These are phyloP conservation scores for Patiria miniata DNA, from an alignment of 35 echinoderm and acorn worm genomes.

Conservation along the genomic window DNA sequence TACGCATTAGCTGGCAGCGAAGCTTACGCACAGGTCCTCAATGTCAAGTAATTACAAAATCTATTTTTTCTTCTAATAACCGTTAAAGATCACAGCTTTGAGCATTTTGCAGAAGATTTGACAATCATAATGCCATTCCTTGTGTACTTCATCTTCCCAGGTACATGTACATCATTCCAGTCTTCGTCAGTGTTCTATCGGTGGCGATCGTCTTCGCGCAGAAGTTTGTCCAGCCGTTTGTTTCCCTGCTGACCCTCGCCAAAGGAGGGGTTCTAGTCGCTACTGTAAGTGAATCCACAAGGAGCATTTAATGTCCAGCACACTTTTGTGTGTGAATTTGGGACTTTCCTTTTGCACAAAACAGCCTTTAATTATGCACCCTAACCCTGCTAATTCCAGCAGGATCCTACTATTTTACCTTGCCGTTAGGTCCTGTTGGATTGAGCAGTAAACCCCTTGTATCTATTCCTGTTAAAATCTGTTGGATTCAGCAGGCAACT, in stretches of 20 bases:
- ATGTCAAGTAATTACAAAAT: conserved; percentile 69
- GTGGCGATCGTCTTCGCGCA: conserved; percentile 83
- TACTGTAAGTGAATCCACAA: conserved; percentile 63
- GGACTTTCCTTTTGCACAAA: too few species aligned
- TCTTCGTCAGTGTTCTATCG: conserved; percentile 86
- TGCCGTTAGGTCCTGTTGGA: too few species aligned
- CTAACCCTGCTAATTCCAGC: too few species aligned
- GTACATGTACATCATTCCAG: conserved; percentile 84
- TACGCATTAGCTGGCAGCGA: conserved; percentile 97
- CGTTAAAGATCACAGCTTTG: too few species aligned
- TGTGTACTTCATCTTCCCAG: conserved; percentile 28
- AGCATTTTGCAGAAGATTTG: too few species aligned
- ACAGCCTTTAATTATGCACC: too few species aligned
- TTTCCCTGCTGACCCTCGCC: conserved; percentile 77
- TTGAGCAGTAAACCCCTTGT: too few species aligned
- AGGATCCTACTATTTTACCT: too few species aligned
- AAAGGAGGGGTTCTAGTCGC: conserved; percentile 91
- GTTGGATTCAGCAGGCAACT: too few species aligned
- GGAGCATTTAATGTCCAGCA: background rate
- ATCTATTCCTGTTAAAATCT: too few species aligned
- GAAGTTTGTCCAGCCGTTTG: conserved; percentile 71
- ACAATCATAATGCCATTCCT: background rate
- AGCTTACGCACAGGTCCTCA: conserved; percentile 85
- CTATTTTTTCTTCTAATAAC: too few species aligned
- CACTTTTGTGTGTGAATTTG: background rate